A percentile compares a stretch with the other conserved stretches of the same genome.
phyloP scores from a whole-genome alignment of 53 echinoderm and acorn worm genomes.

The Zoroaster sp. region DNA sequence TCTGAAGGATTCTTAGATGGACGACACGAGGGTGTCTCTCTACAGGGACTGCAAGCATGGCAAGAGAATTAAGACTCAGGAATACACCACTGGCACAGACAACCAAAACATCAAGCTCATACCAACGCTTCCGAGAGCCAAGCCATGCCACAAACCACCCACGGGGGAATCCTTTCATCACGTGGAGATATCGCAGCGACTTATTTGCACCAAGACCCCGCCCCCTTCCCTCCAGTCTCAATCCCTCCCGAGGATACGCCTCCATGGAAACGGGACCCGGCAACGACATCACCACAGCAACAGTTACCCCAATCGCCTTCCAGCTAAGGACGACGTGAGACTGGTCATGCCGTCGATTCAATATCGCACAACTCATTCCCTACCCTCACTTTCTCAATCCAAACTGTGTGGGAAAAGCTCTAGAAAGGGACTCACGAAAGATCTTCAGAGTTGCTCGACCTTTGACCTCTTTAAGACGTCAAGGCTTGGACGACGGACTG shows the following conservation, averaged over 20 bases:
- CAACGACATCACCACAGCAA: background rate
- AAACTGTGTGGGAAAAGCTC: background rate
- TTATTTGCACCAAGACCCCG: constrained; percentile 8
- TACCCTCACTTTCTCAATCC: constrained; percentile 3
- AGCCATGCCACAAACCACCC: background rate
- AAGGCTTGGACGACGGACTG: background rate
- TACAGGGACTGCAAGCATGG: constrained; percentile 6
- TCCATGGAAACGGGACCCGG: background rate
- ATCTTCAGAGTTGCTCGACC: background rate
- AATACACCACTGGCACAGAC: too few species aligned
- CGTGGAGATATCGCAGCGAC: constrained; percentile 8
- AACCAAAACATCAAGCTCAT: background rate
- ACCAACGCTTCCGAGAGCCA: background rate
- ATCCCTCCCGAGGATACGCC: constrained; percentile 28
- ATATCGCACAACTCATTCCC: constrained; percentile 18
- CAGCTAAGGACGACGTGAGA: background rate
- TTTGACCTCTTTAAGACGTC: constrained; percentile 20
- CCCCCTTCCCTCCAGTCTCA: constrained; percentile 37
- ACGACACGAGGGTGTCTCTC: background rate
- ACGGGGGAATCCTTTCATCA: background rate
- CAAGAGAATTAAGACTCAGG: background rate
- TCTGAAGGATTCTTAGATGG: background rate
- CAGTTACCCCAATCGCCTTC: background rate
- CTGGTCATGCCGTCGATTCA: background rate
- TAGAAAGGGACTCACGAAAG: background rate